These are phyloP conservation scores for Dolomedes plantarius DNA, from an alignment of 2,888 invertebrate genomes.

Conservation along the genomic window DNA sequence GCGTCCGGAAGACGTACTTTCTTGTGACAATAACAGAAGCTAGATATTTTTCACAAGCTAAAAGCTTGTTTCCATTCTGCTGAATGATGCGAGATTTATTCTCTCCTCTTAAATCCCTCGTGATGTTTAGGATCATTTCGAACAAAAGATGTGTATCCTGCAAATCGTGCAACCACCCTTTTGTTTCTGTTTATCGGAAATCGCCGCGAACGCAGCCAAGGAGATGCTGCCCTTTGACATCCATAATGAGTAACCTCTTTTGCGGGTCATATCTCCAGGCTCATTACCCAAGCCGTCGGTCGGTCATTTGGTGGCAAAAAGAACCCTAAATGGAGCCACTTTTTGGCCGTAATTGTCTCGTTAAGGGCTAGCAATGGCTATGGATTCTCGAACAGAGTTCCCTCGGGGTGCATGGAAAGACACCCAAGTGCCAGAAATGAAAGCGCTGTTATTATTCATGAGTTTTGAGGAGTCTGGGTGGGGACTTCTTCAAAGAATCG, in stretches of 20 bases:
- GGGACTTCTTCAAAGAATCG: slow-evolving; percentile 49
- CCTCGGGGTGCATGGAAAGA: neutral
- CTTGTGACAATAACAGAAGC: too few species aligned
- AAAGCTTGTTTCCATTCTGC: too few species aligned
- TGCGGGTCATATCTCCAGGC: neutral
- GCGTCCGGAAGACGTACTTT: too few species aligned
- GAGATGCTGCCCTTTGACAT: neutral
- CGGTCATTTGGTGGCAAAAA: slow-evolving; percentile 49
- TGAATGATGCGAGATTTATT: too few species aligned
- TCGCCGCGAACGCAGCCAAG: neutral
- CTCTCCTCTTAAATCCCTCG: too few species aligned
- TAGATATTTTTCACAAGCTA: too few species aligned
- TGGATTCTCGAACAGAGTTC: neutral
- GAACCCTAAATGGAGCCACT: slow-evolving; percentile 56
- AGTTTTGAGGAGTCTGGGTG: slow-evolving; percentile 54
- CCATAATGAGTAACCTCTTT: neutral
- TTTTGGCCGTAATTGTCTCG: slow-evolving; percentile 55
- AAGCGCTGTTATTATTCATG: slow-evolving; percentile 65
- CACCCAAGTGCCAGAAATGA: slow-evolving; percentile 10
- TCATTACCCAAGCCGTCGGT: slow-evolving; percentile 41
- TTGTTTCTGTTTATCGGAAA: too few species aligned
- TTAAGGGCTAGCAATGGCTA: slow-evolving; percentile 23
- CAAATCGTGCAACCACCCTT: too few species aligned
- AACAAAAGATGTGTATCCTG: too few species aligned
- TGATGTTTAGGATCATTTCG: too few species aligned